Evolutionary conservation across 2,888 invertebrate species (phyloP), one percentile per base, ranked within the genome.

Genomic region (Cecidostiba fungosa): DNA sequence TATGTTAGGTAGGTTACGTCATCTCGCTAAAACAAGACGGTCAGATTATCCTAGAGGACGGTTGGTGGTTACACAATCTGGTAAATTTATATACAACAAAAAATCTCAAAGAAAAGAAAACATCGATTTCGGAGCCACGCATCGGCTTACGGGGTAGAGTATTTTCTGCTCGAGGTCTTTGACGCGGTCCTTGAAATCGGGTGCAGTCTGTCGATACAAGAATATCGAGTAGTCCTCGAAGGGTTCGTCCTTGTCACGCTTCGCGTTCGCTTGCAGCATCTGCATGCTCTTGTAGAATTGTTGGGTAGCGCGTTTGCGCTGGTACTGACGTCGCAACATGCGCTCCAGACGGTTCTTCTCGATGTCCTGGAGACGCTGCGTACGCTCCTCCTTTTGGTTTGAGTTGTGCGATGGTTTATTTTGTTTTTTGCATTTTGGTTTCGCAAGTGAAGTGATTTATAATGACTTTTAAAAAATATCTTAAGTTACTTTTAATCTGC

Each of bases 251-350:
- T 95, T 94, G 74, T 94, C 94, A 88, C 95, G 94, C 87, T 96
- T 95, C 76, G 96, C 96, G 92, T 97, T 97, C 3, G 96, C 95
- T 90, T 97, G 97, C 90, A 98, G 94, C 96, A 98, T 96, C 93
- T 97, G 97, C 94, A 98, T 95, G 92, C 97, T 97, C 94, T 97
- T 97, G 93, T 96, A 94, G 93, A 98, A 97, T 91, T 97, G 97
- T 89, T 97, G 96, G 73, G 96, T 97, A 90, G 96, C 96, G 94
- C 96, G 96, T 90, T 96, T 96, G 89, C 97, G 95, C 87, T 96
- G 95, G 91, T 96, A 95, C 87, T 95, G 95, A 69, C 96, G 94
- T 90, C 95, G 95, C 92, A 94, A 95, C 94, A 95, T 94, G 77
- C 96, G 94, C 86, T 96, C 96, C 88, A 93, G 93, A 81, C 96